Percentiles rank a stretch among this genome's conserved stretches.
These are phyloP conservation scores for Muntiacus muntjak DNA, from an alignment of 2,113 vertebrate genomes.

Conservation along the genomic window DNA sequence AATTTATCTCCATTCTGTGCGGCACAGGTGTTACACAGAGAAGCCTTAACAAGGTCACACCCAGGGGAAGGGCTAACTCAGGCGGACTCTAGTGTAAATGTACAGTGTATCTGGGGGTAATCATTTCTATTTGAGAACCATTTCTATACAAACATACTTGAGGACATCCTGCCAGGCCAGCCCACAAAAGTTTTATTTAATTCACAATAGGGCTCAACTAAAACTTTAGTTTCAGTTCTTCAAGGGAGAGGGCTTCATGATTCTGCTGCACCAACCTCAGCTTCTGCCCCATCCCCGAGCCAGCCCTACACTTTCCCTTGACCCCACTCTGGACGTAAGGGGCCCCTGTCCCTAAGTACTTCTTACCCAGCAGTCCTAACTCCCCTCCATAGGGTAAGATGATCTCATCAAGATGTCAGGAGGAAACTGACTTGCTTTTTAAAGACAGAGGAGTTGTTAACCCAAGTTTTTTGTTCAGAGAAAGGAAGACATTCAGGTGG, in stretches of 20 bases:
- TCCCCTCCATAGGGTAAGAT: background rate
- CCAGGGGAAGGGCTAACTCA: background rate
- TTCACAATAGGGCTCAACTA: background rate
- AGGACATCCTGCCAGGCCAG: background rate
- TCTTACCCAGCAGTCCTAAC: background rate
- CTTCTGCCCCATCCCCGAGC: background rate
- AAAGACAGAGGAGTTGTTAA: background rate
- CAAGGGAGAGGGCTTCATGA: background rate
- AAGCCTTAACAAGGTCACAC: background rate
- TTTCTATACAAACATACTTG: background rate
- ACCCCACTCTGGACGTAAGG: background rate
- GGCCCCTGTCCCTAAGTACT: background rate
- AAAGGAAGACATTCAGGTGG: background rate
- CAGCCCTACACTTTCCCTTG: background rate
- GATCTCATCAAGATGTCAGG: background rate
- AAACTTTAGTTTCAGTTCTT: background rate
- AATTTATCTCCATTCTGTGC: accelerated
- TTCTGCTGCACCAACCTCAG: background rate
- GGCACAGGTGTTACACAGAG: background rate
- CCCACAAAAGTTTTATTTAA: background rate
- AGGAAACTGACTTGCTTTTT: slow-evolving; percentile 1
- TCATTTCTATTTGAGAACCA: background rate
- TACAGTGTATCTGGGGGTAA: background rate
- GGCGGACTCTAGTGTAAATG: background rate
- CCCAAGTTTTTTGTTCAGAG: background rate